Evolutionary conservation across 2,113 vertebrate genomes (phyloP).

Genomic region (Strix aluco): DNA sequence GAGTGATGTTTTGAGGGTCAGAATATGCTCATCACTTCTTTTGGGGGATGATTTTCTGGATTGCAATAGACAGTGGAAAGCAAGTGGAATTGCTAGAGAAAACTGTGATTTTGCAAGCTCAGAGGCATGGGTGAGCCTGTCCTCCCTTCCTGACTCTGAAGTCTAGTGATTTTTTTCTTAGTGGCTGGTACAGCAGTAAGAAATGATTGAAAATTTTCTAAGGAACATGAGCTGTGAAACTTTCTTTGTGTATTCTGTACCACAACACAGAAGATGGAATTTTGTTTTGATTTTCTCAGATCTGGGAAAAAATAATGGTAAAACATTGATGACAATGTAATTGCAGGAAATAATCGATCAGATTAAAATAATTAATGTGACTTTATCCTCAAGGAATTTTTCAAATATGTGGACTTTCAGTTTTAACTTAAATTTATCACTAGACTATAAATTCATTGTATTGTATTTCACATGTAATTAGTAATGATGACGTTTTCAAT

Average conservation of each 20-base stretch:
- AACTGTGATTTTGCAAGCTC: background rate
- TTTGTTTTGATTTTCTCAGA: background rate
- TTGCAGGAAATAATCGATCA: background rate
- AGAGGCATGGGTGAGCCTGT: background rate
- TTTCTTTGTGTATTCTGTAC: background rate
- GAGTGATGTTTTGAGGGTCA: background rate
- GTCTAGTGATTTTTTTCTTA: background rate
- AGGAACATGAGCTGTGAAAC: background rate
- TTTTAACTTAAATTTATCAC: conserved; percentile 9
- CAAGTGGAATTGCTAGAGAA: background rate
- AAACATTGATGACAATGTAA: background rate
- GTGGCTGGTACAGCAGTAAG: background rate
- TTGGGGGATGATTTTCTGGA: background rate
- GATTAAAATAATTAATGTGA: background rate
- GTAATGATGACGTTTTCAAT: background rate
- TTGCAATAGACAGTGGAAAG: background rate
- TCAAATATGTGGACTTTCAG: background rate
- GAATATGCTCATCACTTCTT: background rate
- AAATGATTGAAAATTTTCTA: background rate
- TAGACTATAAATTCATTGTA: background rate
- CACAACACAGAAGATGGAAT: background rate
- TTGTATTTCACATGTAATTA: background rate
- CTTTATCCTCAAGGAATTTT: conserved; percentile 1
- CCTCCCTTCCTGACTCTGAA: background rate
- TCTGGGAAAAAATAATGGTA: background rate